phyloP scores from a whole-genome alignment of 2,888 invertebrate species.

The Callyntrura guangdongensis region DNA sequence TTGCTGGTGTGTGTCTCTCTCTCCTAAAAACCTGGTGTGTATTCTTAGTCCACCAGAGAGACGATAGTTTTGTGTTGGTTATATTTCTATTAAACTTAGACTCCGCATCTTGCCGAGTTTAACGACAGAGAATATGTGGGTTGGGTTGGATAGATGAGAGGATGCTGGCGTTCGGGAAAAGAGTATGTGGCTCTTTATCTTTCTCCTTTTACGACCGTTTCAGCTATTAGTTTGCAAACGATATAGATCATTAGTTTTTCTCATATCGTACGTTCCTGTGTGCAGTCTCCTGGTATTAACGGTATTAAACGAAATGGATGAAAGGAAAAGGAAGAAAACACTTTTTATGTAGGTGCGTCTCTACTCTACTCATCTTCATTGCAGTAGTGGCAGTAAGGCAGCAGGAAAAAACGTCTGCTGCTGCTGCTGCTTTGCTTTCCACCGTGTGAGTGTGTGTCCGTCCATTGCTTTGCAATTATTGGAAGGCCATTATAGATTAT shows the following conservation, averaged over 20 bases:
- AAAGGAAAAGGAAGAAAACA: slow-evolving; percentile 61
- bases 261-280: slow-evolving; percentile 53
- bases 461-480: slow-evolving; percentile 34
- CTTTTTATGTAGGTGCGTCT: slow-evolving; percentile 57
- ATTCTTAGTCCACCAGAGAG: background rate
- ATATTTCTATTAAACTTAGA: background rate
- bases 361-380: slow-evolving; percentile 25
- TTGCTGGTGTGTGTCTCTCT: background rate
- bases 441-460: background rate
- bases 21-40: background rate
- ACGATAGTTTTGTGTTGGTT: background rate
- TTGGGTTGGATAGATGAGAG: slow-evolving; percentile 42
- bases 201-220: slow-evolving; percentile 64
- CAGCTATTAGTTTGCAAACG: slow-evolving; percentile 75
- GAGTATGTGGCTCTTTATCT: slow-evolving; percentile 30
- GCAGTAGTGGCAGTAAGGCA: background rate
- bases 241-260: slow-evolving; percentile 75
- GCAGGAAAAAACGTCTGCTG: slow-evolving; percentile 1
- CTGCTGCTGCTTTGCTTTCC: background rate
- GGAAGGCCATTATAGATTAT: slow-evolving; percentile 8
- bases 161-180: slow-evolving; percentile 18
- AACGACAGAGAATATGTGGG: slow-evolving; percentile 39
- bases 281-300: slow-evolving; percentile 46
- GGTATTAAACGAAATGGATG: slow-evolving; percentile 54
- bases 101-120: slow-evolving; percentile 40